Conservation (phyloP, 2,888 invertebrate species). For the Strigamia transsilvanica region DNA sequence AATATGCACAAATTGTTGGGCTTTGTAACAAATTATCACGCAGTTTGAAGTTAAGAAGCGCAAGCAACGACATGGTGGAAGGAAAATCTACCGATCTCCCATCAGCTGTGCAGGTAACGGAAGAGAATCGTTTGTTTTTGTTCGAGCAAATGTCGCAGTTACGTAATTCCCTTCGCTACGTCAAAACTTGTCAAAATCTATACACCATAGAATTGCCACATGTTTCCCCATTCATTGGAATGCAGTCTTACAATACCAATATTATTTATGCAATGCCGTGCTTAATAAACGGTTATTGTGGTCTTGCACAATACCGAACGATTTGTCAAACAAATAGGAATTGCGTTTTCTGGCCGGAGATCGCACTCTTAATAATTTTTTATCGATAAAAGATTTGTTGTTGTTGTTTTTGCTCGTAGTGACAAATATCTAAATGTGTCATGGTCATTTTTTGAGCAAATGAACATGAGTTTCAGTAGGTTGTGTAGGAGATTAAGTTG, state of each 20-base stretch:
- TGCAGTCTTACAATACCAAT: no score
- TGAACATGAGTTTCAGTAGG: slow-evolving; percentile 38
- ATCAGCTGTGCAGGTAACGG: slow-evolving; percentile 36
- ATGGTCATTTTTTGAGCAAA: slow-evolving; percentile 22
- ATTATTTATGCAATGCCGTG: no score
- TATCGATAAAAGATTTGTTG: not conserved
- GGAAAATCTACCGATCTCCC: not conserved
- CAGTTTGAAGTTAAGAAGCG: slow-evolving; percentile 61
- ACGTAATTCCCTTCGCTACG: not conserved
- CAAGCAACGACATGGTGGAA: slow-evolving; percentile 56
- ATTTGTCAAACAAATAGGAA: no score
- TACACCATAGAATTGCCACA: no score
- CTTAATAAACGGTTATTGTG: no score
- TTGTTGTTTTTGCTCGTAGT: not conserved
- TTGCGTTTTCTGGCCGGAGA: no score
- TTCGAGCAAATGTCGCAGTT: not conserved
- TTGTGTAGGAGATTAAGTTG: not conserved
- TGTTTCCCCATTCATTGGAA: no score
- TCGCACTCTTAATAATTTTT: no score
- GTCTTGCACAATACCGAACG: no score
- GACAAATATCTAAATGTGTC: not conserved
- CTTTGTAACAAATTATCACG: slow-evolving; percentile 65
- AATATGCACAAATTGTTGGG: slow-evolving; percentile 61
- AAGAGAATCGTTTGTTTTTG: not conserved
- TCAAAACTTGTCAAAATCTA: not conserved